Percentiles rank a stretch among this genome's conserved stretches.
Conservation (phyloP, 2,113 vertebrate genomes). For the Notiomystis cincta region DNA sequence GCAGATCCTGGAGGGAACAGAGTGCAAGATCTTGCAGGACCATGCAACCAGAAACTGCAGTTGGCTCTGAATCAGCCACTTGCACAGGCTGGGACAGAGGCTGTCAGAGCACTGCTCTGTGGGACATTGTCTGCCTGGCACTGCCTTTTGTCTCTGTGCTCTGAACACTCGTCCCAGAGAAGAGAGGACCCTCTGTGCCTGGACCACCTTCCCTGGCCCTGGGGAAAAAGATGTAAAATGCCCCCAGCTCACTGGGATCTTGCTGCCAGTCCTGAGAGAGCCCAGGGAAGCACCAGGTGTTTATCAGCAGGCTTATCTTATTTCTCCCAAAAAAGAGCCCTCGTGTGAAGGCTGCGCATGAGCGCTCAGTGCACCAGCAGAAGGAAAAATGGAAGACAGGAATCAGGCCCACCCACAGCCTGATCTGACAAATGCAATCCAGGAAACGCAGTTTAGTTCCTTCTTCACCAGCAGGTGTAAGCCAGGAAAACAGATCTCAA, state of each 20-base stretch:
- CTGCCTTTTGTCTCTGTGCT: background rate
- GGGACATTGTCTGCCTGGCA: background rate
- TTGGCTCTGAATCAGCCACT: background rate
- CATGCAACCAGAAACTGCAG: background rate
- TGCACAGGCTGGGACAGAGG: background rate
- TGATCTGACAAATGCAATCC: background rate
- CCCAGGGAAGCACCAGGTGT: background rate
- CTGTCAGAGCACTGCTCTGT: background rate
- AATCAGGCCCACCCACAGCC: background rate
- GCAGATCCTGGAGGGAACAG: background rate
- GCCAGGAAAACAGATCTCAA: background rate
- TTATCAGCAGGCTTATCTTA: background rate
- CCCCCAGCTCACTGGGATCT: background rate
- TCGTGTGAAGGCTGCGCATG: rapidly evolving
- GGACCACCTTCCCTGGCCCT: rapidly evolving
- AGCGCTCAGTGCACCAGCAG: rapidly evolving
- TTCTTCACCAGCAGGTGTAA: background rate
- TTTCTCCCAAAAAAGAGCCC: background rate
- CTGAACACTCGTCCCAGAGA: rapidly evolving
- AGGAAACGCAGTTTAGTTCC: background rate
- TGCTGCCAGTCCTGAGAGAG: background rate
- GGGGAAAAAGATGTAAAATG: background rate
- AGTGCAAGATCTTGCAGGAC: background rate
- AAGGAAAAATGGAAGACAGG: background rate
- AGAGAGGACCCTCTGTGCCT: background rate